Conservation (phyloP, 2,888 invertebrate genomes). For the Pachycephus smyrnensis region DNA sequence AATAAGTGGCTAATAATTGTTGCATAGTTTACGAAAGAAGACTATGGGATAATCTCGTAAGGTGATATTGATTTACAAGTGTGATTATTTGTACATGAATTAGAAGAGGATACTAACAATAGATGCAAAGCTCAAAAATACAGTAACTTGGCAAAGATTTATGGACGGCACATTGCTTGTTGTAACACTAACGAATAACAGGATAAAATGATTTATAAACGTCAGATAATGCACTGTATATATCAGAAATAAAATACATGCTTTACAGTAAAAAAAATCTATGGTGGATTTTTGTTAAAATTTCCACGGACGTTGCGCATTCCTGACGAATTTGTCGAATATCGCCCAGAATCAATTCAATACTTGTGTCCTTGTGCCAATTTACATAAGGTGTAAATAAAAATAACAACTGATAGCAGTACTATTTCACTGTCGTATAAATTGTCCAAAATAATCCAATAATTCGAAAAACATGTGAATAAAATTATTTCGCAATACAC, state of each 20-base stretch:
- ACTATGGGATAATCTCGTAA: background rate
- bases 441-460: background rate
- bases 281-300: background rate
- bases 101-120: background rate
- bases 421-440: no score
- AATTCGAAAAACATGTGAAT: background rate
- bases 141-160: background rate
- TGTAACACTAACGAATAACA: background rate
- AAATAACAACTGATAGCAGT: background rate
- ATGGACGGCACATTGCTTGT: background rate
- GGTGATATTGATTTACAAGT: background rate
- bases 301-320: background rate
- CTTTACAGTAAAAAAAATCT: background rate
- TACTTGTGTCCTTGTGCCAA: background rate
- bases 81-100: background rate
- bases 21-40: background rate
- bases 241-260: background rate
- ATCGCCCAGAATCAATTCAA: background rate
- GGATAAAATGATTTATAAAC: background rate
- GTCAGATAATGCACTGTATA: conserved; percentile 6
- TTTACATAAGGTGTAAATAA: background rate
- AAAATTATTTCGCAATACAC: background rate
- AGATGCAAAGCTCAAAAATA: background rate
- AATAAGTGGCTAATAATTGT: background rate
- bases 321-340: background rate